Percentiles rank a stretch among this genome's conserved stretches.
phyloP scores from a whole-genome alignment of 2,113 vertebrate species.

The Hydropotes inermis region DNA sequence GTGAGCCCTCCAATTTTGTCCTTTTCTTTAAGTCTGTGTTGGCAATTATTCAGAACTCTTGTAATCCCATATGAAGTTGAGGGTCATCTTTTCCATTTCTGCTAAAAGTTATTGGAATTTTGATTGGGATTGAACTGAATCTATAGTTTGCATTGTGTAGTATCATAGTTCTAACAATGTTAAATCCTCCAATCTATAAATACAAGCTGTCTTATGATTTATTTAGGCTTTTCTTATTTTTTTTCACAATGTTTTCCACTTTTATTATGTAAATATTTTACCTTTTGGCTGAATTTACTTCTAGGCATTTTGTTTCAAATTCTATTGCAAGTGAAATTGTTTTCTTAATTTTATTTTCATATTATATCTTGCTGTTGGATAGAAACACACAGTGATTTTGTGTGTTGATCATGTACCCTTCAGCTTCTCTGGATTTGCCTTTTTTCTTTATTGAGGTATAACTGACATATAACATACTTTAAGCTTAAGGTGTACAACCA shows the following conservation, averaged over 20 bases:
- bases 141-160: background rate
- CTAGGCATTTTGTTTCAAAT: background rate
- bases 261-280: background rate
- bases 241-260: background rate
- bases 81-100: background rate
- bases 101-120: no score
- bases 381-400: background rate
- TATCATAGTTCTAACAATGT: background rate
- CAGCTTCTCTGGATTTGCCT: background rate
- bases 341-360: background rate
- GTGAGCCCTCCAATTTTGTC: background rate
- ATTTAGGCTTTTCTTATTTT: background rate
- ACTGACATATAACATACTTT: fast-evolving
- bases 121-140: fast-evolving
- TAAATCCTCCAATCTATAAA: background rate
- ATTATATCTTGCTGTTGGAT: fast-evolving
- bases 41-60: background rate
- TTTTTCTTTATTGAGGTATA: background rate
- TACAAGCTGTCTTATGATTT: background rate
- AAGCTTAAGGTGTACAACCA: no score
- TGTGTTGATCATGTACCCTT: background rate
- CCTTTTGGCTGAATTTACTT: background rate
- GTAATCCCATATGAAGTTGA: background rate
- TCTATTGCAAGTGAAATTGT: background rate
- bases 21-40: background rate